Evolutionary conservation across 2,888 invertebrate genomes (phyloP).

Genomic region (Himalopsyche japonica): DNA sequence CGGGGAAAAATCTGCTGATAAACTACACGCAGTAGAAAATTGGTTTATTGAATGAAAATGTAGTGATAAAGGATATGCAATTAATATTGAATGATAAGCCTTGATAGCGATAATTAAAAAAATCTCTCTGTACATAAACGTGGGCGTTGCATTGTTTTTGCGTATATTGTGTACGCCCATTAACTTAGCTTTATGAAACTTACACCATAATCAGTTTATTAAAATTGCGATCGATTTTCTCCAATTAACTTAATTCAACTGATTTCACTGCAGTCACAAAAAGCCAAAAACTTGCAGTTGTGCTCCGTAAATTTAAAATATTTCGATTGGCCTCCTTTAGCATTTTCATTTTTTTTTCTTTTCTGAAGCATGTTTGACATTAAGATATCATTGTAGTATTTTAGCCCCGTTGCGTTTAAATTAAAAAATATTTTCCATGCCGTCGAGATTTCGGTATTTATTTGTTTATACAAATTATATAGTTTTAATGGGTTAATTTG

Average conservation of each 20-base stretch:
- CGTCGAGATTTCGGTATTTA: too few species aligned
- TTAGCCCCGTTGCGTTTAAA: too few species aligned
- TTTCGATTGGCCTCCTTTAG: too few species aligned
- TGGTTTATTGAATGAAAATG: not conserved
- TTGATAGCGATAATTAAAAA: not conserved
- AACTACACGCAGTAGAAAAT: not conserved
- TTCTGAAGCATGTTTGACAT: too few species aligned
- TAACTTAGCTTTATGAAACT: not conserved
- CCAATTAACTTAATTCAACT: not conserved
- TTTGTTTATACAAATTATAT: too few species aligned
- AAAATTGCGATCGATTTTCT: not conserved
- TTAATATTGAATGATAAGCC: not conserved
- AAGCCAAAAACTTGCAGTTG: too few species aligned
- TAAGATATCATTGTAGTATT: too few species aligned
- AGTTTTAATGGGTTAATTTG: too few species aligned
- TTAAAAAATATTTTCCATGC: too few species aligned
- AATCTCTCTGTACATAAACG: not conserved
- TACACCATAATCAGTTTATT: not conserved
- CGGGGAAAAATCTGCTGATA: too few species aligned
- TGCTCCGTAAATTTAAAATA: too few species aligned
- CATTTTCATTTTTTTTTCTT: too few species aligned
- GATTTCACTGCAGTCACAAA: not conserved
- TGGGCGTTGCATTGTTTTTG: not conserved
- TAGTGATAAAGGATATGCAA: not conserved
- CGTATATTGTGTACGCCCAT: not conserved